phyloP scores from a whole-genome alignment of 2,113 vertebrate genomes.

The Sapajus apella region DNA sequence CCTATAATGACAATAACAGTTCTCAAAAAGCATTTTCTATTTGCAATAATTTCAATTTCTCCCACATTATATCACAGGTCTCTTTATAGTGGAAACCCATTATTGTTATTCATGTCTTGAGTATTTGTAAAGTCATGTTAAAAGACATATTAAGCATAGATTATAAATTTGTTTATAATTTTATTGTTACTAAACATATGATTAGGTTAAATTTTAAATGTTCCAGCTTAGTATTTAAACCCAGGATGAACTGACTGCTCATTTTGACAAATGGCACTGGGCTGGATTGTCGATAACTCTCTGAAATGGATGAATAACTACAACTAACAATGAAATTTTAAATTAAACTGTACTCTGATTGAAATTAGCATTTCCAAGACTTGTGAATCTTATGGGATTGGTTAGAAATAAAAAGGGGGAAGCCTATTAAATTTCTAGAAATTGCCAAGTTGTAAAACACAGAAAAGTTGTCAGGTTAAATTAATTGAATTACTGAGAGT shows the following conservation, averaged over 20 bases:
- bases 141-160: neutral
- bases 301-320: conserved; percentile 38
- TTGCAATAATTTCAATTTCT: neutral
- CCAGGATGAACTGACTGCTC: neutral
- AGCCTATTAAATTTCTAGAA: conserved; percentile 47
- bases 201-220: neutral
- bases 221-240: neutral
- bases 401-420: conserved; percentile 49
- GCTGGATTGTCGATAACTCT: conserved; percentile 15
- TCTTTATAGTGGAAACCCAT: neutral
- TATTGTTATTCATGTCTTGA: neutral
- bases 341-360: conserved; percentile 61
- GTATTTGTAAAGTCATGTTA: neutral
- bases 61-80: neutral
- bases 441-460: conserved; percentile 32
- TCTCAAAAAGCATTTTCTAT: neutral
- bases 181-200: neutral
- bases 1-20: neutral
- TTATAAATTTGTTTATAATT: neutral
- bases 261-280: conserved; percentile 30
- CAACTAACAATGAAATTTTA: conserved; percentile 51
- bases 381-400: conserved; percentile 11
- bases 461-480: conserved; percentile 51
- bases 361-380: conserved; percentile 14
- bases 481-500: conserved; percentile 61